Evolutionary conservation across 2,888 invertebrate species (phyloP).

Genomic region (Brachypalpus laphriformis): DNA sequence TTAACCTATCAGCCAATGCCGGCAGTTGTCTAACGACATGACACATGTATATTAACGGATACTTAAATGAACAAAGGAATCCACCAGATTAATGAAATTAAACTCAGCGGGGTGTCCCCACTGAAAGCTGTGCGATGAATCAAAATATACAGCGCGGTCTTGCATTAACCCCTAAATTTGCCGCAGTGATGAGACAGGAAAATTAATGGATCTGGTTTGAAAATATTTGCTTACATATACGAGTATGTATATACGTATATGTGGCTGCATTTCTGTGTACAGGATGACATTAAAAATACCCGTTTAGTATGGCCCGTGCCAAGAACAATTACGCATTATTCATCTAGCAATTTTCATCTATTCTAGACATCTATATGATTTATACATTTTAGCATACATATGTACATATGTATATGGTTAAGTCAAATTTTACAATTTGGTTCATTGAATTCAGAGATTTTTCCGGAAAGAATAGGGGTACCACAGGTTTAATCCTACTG

Average conservation of each 20-base stretch:
- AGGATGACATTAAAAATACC: too few relatives aligned
- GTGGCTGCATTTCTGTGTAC: not conserved
- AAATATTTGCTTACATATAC: not conserved
- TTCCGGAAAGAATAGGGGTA: too few relatives aligned
- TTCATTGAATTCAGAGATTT: too few relatives aligned
- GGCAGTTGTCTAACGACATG: not conserved
- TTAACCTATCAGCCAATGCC: not conserved
- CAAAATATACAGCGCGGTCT: not conserved
- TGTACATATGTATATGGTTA: too few relatives aligned
- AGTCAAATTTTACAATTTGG: too few relatives aligned
- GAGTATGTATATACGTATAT: not conserved
- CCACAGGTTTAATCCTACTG: too few relatives aligned
- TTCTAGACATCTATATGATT: too few relatives aligned
- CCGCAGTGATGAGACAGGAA: not conserved
- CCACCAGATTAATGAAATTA: slow-evolving; percentile 5
- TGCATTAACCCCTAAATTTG: not conserved
- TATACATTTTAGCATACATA: too few relatives aligned
- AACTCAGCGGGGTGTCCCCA: slow-evolving; percentile 1
- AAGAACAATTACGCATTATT: too few relatives aligned
- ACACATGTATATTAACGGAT: not conserved
- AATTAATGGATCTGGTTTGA: not conserved
- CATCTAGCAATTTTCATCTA: too few relatives aligned
- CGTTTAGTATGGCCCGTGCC: too few relatives aligned
- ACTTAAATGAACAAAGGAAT: slow-evolving; percentile 16
- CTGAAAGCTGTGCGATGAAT: not conserved